Conservation (phyloP, 2,113 vertebrate species). For the Cephalopterus ornatus region DNA sequence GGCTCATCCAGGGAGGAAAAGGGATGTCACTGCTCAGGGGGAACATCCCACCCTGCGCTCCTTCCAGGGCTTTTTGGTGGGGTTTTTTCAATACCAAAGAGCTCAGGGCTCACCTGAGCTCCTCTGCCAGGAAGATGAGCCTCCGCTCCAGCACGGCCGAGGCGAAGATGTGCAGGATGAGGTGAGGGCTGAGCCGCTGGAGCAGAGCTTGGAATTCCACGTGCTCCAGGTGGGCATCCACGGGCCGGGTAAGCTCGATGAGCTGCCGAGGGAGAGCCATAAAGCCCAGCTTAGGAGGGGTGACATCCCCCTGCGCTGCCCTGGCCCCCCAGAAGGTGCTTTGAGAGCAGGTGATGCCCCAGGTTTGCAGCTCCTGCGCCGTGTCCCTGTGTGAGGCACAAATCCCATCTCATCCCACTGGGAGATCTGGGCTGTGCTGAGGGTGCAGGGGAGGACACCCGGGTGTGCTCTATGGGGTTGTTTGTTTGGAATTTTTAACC, state of each 20-base stretch:
- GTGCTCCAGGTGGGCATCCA: conserved; percentile 92
- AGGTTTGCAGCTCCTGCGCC: neutral
- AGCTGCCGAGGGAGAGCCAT: conserved; percentile 68
- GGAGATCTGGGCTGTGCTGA: neutral
- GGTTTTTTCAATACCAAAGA: neutral
- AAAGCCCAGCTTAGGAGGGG: neutral
- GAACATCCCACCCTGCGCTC: neutral
- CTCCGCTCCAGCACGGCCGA: conserved; percentile 86
- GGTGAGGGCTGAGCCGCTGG: conserved; percentile 76
- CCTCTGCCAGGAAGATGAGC: conserved; percentile 90
- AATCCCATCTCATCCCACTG: neutral
- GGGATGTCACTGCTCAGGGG: neutral
- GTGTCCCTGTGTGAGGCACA: neutral
- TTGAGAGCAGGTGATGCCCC: neutral
- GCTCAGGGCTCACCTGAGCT: conserved; percentile 80
- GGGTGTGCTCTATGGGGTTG: neutral
- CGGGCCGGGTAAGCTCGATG: conserved; percentile 87
- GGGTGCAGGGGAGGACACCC: neutral
- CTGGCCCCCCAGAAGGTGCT: neutral
- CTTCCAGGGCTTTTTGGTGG: neutral
- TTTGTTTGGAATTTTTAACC: neutral
- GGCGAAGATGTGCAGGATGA: conserved; percentile 88
- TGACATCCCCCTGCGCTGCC: neutral
- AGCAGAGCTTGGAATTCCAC: conserved; percentile 88
- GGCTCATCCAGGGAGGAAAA: neutral